Evolutionary conservation across 64 coral and sea anemone genomes (phyloP).

Genomic region (Platygyra sinensis): DNA sequence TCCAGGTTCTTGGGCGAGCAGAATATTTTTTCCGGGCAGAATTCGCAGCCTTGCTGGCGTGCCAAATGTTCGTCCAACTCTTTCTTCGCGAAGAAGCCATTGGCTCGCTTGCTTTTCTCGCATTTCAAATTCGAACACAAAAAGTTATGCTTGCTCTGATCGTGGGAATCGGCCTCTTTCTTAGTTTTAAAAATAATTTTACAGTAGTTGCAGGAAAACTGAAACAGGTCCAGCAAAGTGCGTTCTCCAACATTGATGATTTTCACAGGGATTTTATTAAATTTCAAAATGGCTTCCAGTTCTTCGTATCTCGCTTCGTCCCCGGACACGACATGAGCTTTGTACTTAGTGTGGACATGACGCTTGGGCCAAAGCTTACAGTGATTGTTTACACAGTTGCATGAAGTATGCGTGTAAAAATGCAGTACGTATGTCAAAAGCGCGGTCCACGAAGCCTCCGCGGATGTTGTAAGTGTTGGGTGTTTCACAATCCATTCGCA

Average conservation of each 20-base stretch:
- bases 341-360: conserved; percentile 80
- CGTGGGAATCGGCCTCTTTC: conserved; percentile 63
- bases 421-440: conserved; percentile 81
- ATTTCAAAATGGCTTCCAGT: conserved; percentile 87
- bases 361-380: conserved; percentile 70
- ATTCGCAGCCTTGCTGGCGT: conserved; percentile 61
- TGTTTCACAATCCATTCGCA: conserved; percentile 88
- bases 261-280: conserved; percentile 86
- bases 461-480: conserved; percentile 64
- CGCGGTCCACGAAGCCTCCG: conserved; percentile 86
- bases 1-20: conserved; percentile 70
- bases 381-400: conserved; percentile 52
- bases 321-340: conserved; percentile 68
- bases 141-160: conserved; percentile 77
- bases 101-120: conserved; percentile 87
- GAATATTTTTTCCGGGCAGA: conserved; percentile 74
- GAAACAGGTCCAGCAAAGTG: conserved; percentile 83
- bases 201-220: conserved; percentile 69
- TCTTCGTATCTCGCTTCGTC: conserved; percentile 78
- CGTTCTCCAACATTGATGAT: conserved; percentile 73
- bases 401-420: conserved; percentile 82
- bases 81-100: conserved; percentile 79
- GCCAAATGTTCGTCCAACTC: conserved; percentile 69
- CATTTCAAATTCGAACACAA: conserved; percentile 75
- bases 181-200: conserved; percentile 89